These are phyloP conservation scores for Scrobipalpa atriplicella DNA, from an alignment of 2,888 invertebrate genomes.

Conservation along the genomic window DNA sequence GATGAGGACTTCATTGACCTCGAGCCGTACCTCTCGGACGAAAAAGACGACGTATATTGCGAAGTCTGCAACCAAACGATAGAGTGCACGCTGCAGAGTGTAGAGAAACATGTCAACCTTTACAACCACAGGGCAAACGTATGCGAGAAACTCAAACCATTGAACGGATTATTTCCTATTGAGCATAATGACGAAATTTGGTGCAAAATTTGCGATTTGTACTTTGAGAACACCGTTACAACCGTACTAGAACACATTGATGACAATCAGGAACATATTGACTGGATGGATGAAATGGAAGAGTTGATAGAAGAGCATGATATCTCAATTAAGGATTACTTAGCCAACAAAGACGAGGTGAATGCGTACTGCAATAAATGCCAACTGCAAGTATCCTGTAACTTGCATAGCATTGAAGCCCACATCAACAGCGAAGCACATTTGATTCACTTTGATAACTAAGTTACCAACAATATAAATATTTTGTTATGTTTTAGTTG, in stretches of 20 bases:
- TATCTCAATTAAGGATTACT: constrained; percentile 51
- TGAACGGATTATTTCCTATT: constrained; percentile 57
- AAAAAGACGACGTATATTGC: constrained; percentile 56
- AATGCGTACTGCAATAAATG: constrained; percentile 62
- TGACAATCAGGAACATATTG: constrained; percentile 54
- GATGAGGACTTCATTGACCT: constrained; percentile 62
- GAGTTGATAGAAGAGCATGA: constrained; percentile 57
- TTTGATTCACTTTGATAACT: constrained; percentile 50
- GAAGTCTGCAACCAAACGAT: constrained; percentile 55
- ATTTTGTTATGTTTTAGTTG: constrained; percentile 26
- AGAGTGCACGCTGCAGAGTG: constrained; percentile 49
- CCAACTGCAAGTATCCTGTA: constrained; percentile 52
- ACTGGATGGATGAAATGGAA: constrained; percentile 62
- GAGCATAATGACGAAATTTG: constrained; percentile 55
- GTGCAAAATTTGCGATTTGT: constrained; percentile 61
- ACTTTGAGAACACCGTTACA: constrained; percentile 52
- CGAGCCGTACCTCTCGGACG: constrained; percentile 54
- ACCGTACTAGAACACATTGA: constrained; percentile 57
- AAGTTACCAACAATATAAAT: constrained; percentile 1
- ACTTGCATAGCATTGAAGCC: constrained; percentile 47
- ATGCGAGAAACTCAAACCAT: constrained; percentile 55
- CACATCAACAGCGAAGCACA: constrained; percentile 60
- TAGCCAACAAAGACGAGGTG: constrained; percentile 54
- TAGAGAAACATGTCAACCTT: constrained; percentile 61
- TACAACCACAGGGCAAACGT: constrained; percentile 55